Evolutionary conservation across 2,113 vertebrate genomes (phyloP), one percentile per base, ranked within the genome.

Genomic region (Urocolius indicus): DNA sequence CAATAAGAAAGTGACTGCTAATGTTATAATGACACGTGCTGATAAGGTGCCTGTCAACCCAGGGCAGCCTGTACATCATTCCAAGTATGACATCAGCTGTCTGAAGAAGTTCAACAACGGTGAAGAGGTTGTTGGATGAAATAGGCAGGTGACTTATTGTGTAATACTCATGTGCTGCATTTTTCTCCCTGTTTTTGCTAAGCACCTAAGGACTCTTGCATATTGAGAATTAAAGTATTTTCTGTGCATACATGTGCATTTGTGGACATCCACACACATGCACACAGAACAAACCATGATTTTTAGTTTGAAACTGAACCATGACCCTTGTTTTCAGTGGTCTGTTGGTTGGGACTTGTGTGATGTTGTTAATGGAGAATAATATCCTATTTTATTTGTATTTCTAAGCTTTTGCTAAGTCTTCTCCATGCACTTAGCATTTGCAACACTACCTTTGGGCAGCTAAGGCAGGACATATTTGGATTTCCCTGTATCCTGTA

Each of bases 241-340:
- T 41, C 51, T 32, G 4, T 36, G 21, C 20, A 4, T 32, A 13
- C 6, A 1, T 4, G 23, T 27, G 55, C 5, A 1, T 12, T n/a
- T 67, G n/a, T 41, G 36, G 26, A 13, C 16, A 48, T 20, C 0
- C 49, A 19, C 57, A 22, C 19, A 29, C 13, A 9, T 3, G 3
- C 45, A 51, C 10, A 22, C 16, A 41, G 9, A 32, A 17, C 63
- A 4, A 59, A 4, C 0, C n/a, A 4, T 34, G 16, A 5, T 27
- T 58, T 67, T 75, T 30, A 10, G n/a, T 41, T 69, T 43, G 61
- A 55, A 34, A 12, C 26, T 77, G 59, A 52, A 9, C 18, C 38
- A 2, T 20, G 46, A 30, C 24, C 16, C 0, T 13, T 83, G 34
- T 24, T 67, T 38, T 86, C 45, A 30, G 41, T 12, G 22, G 3